Evolutionary conservation across 2,113 vertebrate genomes (phyloP).

Genomic region (Zosterops hypoxanthus): DNA sequence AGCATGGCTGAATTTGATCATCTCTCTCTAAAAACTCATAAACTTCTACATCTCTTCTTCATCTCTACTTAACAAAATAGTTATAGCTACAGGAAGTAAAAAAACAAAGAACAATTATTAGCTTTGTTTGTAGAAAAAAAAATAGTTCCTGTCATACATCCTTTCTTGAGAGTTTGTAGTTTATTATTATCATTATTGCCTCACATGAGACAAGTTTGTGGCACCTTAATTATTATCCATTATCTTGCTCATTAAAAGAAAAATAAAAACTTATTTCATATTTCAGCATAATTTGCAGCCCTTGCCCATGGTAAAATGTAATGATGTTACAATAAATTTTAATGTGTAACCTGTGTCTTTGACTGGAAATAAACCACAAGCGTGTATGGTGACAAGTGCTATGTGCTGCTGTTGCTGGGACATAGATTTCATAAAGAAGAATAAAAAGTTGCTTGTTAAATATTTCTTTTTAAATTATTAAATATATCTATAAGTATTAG

Average conservation of each 20-base stretch:
- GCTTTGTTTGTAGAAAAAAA: not conserved
- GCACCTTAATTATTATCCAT: constrained; percentile 38
- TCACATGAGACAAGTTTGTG: constrained; percentile 14
- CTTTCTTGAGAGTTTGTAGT: not conserved
- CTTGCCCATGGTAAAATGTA: not conserved
- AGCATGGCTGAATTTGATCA: not conserved
- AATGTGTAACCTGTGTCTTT: not conserved
- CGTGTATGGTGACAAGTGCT: not conserved
- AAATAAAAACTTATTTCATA: not conserved
- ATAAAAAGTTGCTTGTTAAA: not conserved
- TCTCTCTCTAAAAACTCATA: not conserved
- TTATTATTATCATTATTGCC: not conserved
- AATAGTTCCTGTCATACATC: not conserved
- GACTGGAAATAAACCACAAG: not conserved
- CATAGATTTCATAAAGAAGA: not conserved
- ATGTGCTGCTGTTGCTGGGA: not conserved
- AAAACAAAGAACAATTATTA: not conserved
- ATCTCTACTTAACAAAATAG: not conserved
- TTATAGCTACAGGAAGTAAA: not conserved
- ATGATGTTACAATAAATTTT: not conserved
- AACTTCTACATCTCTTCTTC: not conserved
- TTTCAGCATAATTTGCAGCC: not conserved
- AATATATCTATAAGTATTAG: not conserved
- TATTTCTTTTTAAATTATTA: not conserved
- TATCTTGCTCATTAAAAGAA: not conserved